Evolutionary conservation across 37 sponge, comb jelly and placozoan species (phyloP), one percentile per base, ranked within the genome.

Genomic region (Hexactinellida sp.): DNA sequence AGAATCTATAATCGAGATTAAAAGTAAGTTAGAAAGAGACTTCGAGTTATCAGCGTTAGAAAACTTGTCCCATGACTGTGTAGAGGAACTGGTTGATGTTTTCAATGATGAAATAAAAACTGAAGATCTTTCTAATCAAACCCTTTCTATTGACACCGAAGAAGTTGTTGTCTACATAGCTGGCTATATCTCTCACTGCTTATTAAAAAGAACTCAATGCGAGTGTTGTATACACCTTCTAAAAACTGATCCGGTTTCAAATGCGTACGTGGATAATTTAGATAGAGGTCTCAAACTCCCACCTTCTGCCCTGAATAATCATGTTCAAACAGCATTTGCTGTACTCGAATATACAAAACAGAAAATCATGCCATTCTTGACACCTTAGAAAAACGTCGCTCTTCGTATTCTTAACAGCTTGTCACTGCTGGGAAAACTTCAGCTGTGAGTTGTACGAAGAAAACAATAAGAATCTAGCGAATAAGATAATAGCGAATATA

Each of bases 301-400:
- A 63, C 76, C 76, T 32, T 63, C 76, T 63, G 76, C 76, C 34
- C 76, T 63, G 32, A 63, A 63, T 28, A 63, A 63, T 63, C 34
- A 63, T 28, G 34, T 28, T 63, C 34, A 32, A 32, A 63, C 76
- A 63, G 76, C 76, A 32, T 63, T 63, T n/a, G 76, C 76, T 41
- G 47, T 41, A 13, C 47, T 41, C 13, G 47, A 41, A 41, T 41
- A 41, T 41, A 41, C 47, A 41, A 13, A 41, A 41, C 47, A 41
- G 47, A 41, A 41, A 41, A 41, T 41, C 13, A 41, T 13, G 5
- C 13, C 47, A 41, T 41, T 41, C 47, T 13, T 41, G 13, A 41
- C 47, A 41, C 47, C 47, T 41, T 41, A 13, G 47, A 41, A 41
- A 41, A 41, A 41, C 47, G 47, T 41, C 47, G 47, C 47, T 41